Evolutionary conservation across 2,888 invertebrate genomes (phyloP).

Genomic region (Pocota personata): DNA sequence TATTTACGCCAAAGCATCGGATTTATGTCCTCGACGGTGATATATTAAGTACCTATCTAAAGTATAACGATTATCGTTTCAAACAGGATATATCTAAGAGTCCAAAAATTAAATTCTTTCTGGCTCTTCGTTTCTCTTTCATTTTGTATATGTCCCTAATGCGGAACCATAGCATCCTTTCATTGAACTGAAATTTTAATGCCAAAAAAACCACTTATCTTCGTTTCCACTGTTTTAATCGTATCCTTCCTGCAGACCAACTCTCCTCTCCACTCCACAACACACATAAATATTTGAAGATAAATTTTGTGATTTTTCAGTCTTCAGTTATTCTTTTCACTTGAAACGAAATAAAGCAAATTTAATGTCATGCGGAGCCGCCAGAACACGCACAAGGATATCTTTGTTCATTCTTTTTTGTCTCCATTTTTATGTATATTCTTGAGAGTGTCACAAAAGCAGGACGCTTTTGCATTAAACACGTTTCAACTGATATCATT

Average conservation of each 20-base stretch:
- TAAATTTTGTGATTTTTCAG: constrained; percentile 24
- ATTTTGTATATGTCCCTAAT: neutral
- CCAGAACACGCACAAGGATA: constrained; percentile 19
- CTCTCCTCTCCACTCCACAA: neutral
- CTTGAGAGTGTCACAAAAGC: neutral
- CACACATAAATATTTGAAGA: constrained; percentile 11
- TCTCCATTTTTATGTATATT: neutral
- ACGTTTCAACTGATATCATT: constrained; percentile 16
- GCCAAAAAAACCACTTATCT: constrained; percentile 23
- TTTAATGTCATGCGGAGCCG: constrained; percentile 16
- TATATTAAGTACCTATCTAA: neutral
- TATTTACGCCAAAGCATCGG: neutral
- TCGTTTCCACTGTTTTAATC: neutral
- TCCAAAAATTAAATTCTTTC: neutral
- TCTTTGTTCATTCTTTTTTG: neutral
- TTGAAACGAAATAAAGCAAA: constrained; percentile 19
- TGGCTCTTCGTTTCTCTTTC: neutral
- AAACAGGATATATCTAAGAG: neutral
- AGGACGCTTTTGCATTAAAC: constrained; percentile 3
- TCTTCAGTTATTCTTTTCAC: constrained; percentile 19
- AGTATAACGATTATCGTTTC: neutral
- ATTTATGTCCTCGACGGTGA: neutral
- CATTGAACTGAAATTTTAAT: constrained; percentile 8
- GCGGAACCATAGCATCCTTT: neutral
- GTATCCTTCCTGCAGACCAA: neutral